phyloP scores from a whole-genome alignment of 2,888 invertebrate genomes.

The Mycogona germanica region DNA sequence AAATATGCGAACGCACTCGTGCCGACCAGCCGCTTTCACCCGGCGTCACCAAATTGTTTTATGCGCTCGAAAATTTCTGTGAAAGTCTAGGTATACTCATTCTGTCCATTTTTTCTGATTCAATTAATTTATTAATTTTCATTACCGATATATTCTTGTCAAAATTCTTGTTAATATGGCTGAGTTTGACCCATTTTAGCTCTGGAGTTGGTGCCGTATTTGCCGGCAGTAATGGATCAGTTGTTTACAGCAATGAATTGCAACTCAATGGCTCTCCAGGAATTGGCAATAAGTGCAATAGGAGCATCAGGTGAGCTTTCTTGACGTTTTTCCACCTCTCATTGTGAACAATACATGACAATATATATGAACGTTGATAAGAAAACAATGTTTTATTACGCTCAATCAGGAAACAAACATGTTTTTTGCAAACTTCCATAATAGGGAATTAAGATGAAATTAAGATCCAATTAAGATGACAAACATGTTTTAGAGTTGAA shows the following conservation, averaged over 20 bases:
- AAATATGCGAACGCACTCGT: slow-evolving; percentile 26
- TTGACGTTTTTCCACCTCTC: too few relatives aligned
- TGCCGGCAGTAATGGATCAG: slow-evolving; percentile 57
- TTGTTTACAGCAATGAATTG: slow-evolving; percentile 39
- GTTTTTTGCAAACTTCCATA: too few relatives aligned
- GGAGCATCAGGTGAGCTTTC: slow-evolving; percentile 46
- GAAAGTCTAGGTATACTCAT: slow-evolving; percentile 46
- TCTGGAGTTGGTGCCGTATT: slow-evolving; percentile 54
- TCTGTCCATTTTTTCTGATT: background rate
- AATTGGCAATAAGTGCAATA: slow-evolving; percentile 54
- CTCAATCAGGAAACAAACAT: too few relatives aligned
- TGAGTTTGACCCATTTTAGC: slow-evolving; percentile 33
- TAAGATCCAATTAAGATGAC: too few relatives aligned
- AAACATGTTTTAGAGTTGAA: too few relatives aligned
- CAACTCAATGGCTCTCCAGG: slow-evolving; percentile 47
- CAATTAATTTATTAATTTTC: background rate
- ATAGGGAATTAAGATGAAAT: too few relatives aligned
- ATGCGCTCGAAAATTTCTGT: slow-evolving; percentile 64
- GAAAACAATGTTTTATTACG: too few relatives aligned
- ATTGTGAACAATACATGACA: too few relatives aligned
- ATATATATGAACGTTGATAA: too few relatives aligned
- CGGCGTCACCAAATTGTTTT: slow-evolving; percentile 58
- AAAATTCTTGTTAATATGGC: background rate
- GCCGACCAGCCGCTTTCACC: slow-evolving; percentile 39
- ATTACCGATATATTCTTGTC: background rate